Evolutionary conservation across 1,140 invertebrate species (phyloP).

Genomic region (Arion vulgaris): DNA sequence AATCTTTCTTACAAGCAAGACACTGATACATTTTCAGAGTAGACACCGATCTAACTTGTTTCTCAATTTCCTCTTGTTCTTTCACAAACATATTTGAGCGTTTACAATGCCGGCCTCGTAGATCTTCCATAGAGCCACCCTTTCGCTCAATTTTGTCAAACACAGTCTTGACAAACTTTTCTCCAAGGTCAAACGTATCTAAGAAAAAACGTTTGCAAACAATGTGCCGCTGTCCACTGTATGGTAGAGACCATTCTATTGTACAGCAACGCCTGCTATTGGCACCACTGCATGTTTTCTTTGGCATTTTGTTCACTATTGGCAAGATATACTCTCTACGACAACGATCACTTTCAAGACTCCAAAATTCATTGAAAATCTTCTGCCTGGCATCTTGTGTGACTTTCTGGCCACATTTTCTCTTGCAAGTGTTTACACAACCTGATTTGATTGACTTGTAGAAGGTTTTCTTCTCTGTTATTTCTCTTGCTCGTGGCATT

Average conservation of each 20-base stretch:
- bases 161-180: conserved; percentile 10
- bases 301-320: conserved; percentile 19
- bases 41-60: background rate
- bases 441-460: background rate
- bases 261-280: conserved; percentile 22
- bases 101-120: conserved; percentile 5
- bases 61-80: background rate
- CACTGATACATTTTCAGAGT: background rate
- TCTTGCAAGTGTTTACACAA: conserved; percentile 6
- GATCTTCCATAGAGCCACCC: conserved; percentile 3
- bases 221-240: background rate
- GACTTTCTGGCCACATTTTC: conserved; percentile 16
- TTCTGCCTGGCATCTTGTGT: background rate
- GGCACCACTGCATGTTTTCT: conserved; percentile 21
- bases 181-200: conserved; percentile 25
- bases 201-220: conserved; percentile 27
- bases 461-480: background rate
- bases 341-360: background rate
- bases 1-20: background rate
- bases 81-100: background rate
- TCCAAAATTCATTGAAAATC: conserved; percentile 13
- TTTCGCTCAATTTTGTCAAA: conserved; percentile 7
- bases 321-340: conserved; percentile 13
- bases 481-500: background rate
- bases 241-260: conserved; percentile 5